Conservation (phyloP, 2,797 vertebrate genomes). For the Novumbra hubbsi region DNA sequence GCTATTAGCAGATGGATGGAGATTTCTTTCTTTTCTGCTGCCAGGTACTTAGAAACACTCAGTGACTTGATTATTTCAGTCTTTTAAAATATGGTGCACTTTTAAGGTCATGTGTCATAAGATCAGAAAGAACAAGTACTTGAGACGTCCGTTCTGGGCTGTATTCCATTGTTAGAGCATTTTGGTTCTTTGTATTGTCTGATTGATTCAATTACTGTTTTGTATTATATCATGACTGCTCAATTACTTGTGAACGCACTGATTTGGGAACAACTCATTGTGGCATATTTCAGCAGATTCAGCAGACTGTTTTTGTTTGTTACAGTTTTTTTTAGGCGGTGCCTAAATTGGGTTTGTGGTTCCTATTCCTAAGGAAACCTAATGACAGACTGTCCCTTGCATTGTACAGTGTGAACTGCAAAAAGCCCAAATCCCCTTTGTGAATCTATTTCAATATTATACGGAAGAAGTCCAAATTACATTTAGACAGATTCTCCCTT, state of each 20-base stretch:
- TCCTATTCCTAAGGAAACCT: too few species aligned
- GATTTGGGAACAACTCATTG: not conserved
- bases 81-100: not conserved
- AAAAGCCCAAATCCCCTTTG: too few species aligned
- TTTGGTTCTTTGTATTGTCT: not conserved
- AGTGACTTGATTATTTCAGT: slow-evolving; percentile 8
- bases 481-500: too few species aligned
- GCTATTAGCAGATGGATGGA: slow-evolving; percentile 4
- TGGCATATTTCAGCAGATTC: not conserved
- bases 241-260: not conserved
- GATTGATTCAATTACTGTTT: not conserved
- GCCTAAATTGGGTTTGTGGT: too few species aligned
- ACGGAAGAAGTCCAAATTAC: too few species aligned
- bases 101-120: not conserved
- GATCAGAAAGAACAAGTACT: not conserved
- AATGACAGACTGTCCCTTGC: too few species aligned
- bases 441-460: too few species aligned
- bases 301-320: too few species aligned
- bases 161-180: not conserved
- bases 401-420: too few species aligned
- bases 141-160: not conserved
- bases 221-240: not conserved
- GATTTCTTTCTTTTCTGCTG: not conserved
- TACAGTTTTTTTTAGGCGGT: too few species aligned
- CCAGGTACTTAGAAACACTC: not conserved